These are phyloP conservation scores for Gambusia yucatana DNA, from an alignment of 2,797 vertebrate genomes.

Conservation along the genomic window DNA sequence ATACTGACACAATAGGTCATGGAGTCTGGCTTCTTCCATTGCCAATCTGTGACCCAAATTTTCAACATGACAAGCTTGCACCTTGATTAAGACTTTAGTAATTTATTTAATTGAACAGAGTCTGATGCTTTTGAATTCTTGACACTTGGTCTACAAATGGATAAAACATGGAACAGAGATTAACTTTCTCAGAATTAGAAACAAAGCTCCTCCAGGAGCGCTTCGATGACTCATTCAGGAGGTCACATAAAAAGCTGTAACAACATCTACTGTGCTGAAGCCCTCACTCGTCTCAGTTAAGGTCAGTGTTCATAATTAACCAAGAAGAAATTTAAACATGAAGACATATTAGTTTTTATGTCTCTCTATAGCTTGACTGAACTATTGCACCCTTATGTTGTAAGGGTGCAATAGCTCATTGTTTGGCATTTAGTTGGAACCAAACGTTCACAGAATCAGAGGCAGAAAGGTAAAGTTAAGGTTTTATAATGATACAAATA, in stretches of 20 bases:
- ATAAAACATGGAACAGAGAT: neutral
- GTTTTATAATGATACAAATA: neutral
- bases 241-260: neutral
- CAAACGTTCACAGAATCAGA: neutral
- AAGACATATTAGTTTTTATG: no score
- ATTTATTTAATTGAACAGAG: neutral
- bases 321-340: neutral
- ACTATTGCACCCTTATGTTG: no score
- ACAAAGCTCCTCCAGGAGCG: neutral
- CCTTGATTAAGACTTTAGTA: neutral
- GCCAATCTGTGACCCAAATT: neutral
- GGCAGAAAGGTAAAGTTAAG: neutral
- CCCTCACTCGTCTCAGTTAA: neutral
- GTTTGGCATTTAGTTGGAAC: neutral
- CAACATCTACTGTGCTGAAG: neutral
- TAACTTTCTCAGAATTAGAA: neutral
- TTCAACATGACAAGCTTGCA: neutral
- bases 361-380: no score
- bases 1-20: neutral
- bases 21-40: neutral
- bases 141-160: neutral
- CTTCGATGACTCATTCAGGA: neutral
- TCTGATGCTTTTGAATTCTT: neutral
- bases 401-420: no score
- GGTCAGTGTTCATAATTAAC: neutral